A percentile compares a stretch with the other conserved stretches of the same genome.
phyloP scores from a whole-genome alignment of 2,888 invertebrate species.

The Hydraecia micacea region DNA sequence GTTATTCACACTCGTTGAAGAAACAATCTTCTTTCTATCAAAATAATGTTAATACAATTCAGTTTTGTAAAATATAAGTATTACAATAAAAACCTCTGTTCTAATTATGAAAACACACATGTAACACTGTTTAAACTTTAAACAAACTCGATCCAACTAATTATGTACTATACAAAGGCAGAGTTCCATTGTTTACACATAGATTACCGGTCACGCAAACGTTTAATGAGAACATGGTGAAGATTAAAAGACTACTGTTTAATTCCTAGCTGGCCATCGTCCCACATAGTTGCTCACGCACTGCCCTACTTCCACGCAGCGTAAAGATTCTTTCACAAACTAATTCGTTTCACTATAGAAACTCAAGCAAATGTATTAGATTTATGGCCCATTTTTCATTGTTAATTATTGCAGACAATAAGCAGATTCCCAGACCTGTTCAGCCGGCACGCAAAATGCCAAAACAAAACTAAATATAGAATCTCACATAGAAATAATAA shows the following conservation, averaged over 20 bases:
- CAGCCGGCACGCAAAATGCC: slow-evolving; percentile 1
- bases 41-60: not conserved
- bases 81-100: not conserved
- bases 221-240: slow-evolving; percentile 55
- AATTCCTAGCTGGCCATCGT: slow-evolving; percentile 58
- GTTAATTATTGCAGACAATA: slow-evolving; percentile 12
- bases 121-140: slow-evolving; percentile 19
- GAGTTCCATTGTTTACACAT: slow-evolving; percentile 52
- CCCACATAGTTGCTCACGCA: slow-evolving; percentile 62
- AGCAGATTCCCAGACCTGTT: slow-evolving; percentile 11
- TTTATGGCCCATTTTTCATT: slow-evolving; percentile 20
- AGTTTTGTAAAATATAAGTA: not conserved
- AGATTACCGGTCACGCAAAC: slow-evolving; percentile 60
- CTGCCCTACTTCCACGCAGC: slow-evolving; percentile 58
- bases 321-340: slow-evolving; percentile 44
- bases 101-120: slow-evolving; percentile 19
- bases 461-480: slow-evolving; percentile 32
- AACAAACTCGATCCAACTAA: slow-evolving; percentile 37
- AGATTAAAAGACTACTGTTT: slow-evolving; percentile 61
- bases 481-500: slow-evolving; percentile 33
- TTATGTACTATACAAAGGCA: slow-evolving; percentile 42
- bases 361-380: slow-evolving; percentile 31
- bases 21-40: not conserved
- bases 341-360: slow-evolving; percentile 53
- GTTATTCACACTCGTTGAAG: not conserved